phyloP scores from a whole-genome alignment of 2,113 vertebrate species.

The Campylomormyrus numenius region DNA sequence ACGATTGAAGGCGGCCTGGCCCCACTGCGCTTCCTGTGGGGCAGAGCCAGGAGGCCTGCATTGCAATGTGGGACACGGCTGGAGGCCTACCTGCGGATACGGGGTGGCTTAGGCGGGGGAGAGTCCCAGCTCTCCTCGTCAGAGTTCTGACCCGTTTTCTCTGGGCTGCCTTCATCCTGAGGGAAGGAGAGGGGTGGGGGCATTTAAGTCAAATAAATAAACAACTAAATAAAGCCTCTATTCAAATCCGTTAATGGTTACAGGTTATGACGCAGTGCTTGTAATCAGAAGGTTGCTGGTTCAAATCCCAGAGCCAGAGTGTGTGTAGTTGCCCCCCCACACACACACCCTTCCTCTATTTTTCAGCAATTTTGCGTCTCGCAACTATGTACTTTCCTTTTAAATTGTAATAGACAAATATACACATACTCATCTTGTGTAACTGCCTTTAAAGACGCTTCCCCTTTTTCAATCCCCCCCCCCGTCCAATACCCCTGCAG shows the following conservation, averaged over 20 bases:
- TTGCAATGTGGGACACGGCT: conserved; percentile 1
- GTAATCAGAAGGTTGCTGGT: neutral
- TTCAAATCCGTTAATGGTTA: neutral
- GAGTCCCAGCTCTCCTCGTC: conserved; percentile 79
- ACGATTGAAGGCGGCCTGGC: neutral
- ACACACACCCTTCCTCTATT: neutral
- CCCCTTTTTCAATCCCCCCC: neutral
- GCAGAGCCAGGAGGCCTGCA: neutral
- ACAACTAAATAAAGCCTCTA: neutral
- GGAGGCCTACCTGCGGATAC: conserved; percentile 75
- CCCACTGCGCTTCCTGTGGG: too few relatives aligned
- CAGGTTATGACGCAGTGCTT: neutral
- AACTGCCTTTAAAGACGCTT: neutral
- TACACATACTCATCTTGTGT: neutral
- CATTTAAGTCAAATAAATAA: neutral
- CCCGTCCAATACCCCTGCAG: neutral
- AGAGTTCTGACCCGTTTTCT: conserved; percentile 65
- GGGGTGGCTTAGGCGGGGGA: conserved; percentile 91
- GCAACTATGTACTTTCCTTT: neutral
- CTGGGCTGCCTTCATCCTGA: conserved; percentile 71
- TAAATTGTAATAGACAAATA: neutral
- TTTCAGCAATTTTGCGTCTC: neutral
- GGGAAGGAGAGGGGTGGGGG: neutral
- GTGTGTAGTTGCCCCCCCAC: neutral
- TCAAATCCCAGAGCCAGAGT: neutral